phyloP scores from a whole-genome alignment of 64 coral and sea anemone genomes.

The Montipora foliosa region DNA sequence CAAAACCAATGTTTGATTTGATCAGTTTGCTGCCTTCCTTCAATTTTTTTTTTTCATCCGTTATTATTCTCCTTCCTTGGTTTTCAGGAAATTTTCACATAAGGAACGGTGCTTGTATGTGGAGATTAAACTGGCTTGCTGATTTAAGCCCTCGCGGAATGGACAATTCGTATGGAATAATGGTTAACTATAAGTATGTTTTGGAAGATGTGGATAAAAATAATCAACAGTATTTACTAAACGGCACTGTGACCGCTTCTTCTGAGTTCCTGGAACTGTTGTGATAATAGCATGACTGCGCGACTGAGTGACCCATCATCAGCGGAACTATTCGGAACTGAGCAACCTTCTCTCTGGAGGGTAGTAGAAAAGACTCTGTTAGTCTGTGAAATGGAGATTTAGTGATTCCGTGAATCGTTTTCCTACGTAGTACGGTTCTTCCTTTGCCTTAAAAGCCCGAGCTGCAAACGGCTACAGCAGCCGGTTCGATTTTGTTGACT shows the following conservation, averaged over 20 bases:
- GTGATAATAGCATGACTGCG: neutral
- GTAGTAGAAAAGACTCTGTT: no score
- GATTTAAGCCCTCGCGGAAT: slow-evolving; percentile 80
- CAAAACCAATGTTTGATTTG: no score
- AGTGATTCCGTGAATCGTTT: no score
- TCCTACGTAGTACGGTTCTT: no score
- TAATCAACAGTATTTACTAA: slow-evolving; percentile 90
- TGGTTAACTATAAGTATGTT: slow-evolving; percentile 98
- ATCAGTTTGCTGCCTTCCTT: no score
- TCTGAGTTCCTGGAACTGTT: slow-evolving; percentile 66
- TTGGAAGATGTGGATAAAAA: slow-evolving; percentile 87
- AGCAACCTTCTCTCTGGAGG: no score
- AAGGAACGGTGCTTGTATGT: slow-evolving; percentile 95
- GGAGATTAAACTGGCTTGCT: slow-evolving; percentile 96
- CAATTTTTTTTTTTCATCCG: neutral
- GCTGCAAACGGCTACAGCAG: no score
- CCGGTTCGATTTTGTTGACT: no score
- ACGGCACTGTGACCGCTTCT: slow-evolving; percentile 82
- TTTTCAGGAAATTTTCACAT: slow-evolving; percentile 94
- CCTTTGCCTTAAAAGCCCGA: no score
- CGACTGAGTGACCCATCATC: neutral
- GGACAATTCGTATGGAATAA: slow-evolving; percentile 84
- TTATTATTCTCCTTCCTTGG: neutral
- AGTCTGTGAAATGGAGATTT: no score
- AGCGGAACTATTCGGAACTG: neutral